Evolutionary conservation across 2,888 invertebrate genomes (phyloP).

Genomic region (Cephalotes varians): DNA sequence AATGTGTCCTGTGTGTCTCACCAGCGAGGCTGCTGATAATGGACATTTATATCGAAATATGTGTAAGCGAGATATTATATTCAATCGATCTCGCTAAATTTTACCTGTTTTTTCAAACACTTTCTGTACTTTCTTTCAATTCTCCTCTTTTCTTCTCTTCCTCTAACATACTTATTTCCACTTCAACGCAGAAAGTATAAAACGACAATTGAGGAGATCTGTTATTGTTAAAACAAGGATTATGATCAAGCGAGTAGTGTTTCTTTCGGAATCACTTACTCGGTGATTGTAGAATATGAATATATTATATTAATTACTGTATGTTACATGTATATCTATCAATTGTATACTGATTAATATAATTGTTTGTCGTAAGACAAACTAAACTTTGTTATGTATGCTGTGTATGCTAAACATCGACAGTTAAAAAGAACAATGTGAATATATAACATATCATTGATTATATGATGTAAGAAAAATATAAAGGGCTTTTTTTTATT

Average conservation of each 20-base stretch:
- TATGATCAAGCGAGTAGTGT: background rate
- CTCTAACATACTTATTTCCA: background rate
- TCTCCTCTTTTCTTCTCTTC: background rate
- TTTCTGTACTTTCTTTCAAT: conserved; percentile 9
- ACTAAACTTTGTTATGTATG: background rate
- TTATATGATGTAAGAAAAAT: background rate
- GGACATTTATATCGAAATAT: conserved; percentile 10
- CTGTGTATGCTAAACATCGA: conserved; percentile 11
- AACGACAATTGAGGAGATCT: background rate
- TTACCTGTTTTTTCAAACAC: conserved; percentile 1
- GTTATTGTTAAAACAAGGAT: background rate
- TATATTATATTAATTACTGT: conserved; percentile 17
- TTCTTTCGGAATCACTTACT: background rate
- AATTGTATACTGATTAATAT: background rate
- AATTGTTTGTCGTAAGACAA: conserved; percentile 20
- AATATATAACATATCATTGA: conserved; percentile 13
- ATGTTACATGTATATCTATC: conserved; percentile 10
- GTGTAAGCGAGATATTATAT: background rate
- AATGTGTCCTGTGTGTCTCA: conserved; percentile 5
- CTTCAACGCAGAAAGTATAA: background rate
- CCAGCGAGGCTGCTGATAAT: background rate
- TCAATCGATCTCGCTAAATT: background rate
- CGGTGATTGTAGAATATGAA: background rate
- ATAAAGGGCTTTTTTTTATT: background rate
- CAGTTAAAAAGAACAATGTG: background rate